Base-by-base conservation (phyloP, 2,113 vertebrate genomes). In the Phrynosoma blainvillii region DNA sequence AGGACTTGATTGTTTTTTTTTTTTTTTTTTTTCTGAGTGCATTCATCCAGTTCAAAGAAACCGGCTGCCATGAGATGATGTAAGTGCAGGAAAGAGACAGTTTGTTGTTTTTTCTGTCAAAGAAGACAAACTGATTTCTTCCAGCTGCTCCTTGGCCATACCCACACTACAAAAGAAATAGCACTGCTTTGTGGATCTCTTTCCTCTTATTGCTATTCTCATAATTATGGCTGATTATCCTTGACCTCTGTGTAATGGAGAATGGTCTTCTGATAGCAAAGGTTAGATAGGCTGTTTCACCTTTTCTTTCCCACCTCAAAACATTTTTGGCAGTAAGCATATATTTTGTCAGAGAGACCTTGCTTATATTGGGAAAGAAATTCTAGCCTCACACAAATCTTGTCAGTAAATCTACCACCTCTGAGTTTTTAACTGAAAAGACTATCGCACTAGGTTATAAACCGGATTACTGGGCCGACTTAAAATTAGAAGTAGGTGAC, bases 331-430 rank as follows among this genome's bases (percentile, higher is more conserved):
- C 87, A 92, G 87, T 70, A 90, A 65, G 52, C 0, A 0, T 89
- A 27, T 40, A 80, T 91, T 70, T 92, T 91, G 79, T 76, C 90
- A 27, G 70, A 84, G 74, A 93, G 89, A 93, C 91, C 65, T 92
- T 92, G 79, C 80, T 82, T 90, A 30, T 56, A 82, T 59, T 47
- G 83, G 81, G 30, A 75, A 83, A 76, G 42, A 88, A 59, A 65
- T 87, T 84, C 87, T 84, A 11, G 30, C 56, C 89, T 92, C 90
- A 93, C 82, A 93, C 68, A 93, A 92, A 90, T 89, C 78, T 88
- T 2, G 82, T 82, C 76, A 83, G n/a, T 78, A 93, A 91, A 88
- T 87, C 89, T 0, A 1, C 59, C 25, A 16, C 52, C 32, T 65
- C 59, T 32, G 27, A 47, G 47, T 47, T 47, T 47, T 47, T 47